These are phyloP conservation scores for Aramus guarauna DNA, from an alignment of 2,113 vertebrate species.

Conservation along the genomic window DNA sequence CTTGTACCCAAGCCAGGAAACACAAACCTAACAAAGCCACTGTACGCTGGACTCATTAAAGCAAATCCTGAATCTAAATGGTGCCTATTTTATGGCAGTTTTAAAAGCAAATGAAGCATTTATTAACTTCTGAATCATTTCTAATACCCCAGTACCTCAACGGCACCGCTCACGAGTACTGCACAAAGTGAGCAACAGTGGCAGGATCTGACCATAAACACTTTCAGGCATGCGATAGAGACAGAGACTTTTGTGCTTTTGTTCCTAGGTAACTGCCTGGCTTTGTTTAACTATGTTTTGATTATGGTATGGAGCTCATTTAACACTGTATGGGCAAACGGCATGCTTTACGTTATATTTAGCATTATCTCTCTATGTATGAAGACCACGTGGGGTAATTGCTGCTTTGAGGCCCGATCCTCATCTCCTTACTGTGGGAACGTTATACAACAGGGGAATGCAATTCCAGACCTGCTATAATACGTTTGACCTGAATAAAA, in stretches of 20 bases:
- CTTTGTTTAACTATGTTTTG: constrained; percentile 70
- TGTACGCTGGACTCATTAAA: neutral
- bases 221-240: constrained; percentile 39
- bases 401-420: constrained; percentile 11
- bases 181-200: neutral
- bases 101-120: neutral
- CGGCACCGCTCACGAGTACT: neutral
- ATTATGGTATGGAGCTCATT: constrained; percentile 62
- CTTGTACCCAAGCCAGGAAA: neutral
- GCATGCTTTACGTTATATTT: constrained; percentile 47
- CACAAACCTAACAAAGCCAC: neutral
- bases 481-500: constrained; percentile 5
- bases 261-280: constrained; percentile 71
- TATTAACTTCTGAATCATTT: neutral
- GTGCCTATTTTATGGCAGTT: neutral
- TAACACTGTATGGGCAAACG: constrained; percentile 47
- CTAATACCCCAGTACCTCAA: neutral
- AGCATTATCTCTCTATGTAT: constrained; percentile 12
- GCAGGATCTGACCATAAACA: neutral
- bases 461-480: neutral
- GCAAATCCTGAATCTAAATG: neutral
- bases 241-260: constrained; percentile 34
- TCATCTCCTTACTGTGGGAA: neutral
- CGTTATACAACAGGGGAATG: neutral
- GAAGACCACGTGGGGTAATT: neutral